Conservation (phyloP, 2,797 vertebrate species). For the Gymnocypris eckloni region DNA sequence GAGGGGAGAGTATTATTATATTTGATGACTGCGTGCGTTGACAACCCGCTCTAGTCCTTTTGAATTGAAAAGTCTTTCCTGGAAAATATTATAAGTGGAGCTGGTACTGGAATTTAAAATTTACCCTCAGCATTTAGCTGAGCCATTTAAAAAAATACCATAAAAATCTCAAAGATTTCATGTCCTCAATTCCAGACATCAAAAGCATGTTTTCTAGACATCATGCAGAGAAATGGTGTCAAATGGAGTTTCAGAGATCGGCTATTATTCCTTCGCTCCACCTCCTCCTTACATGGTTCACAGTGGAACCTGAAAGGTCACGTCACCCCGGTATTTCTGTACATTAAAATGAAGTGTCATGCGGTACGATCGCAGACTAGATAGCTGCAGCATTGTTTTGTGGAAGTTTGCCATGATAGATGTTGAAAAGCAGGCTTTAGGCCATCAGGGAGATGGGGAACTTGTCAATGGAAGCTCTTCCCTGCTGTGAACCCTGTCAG, state of each 20-base stretch:
- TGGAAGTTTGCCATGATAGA: constrained; percentile 26
- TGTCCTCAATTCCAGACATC: background rate
- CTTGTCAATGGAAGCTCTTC: constrained; percentile 43
- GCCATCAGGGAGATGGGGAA: constrained; percentile 25
- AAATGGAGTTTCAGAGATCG: background rate
- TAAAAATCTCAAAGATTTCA: background rate
- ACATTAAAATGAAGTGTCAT: constrained; percentile 37
- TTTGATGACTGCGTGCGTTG: constrained; percentile 19
- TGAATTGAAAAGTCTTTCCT: constrained; percentile 16
- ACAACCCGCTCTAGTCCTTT: constrained; percentile 11
- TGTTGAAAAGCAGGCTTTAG: constrained; percentile 42
- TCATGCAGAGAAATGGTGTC: background rate
- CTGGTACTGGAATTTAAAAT: background rate
- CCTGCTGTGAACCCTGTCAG: constrained; percentile 36
- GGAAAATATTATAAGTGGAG: constrained; percentile 23
- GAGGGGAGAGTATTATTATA: constrained; percentile 30
- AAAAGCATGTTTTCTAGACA: constrained; percentile 16
- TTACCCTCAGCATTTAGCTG: background rate
- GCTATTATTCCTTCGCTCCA: constrained; percentile 7
- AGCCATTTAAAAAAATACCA: constrained; percentile 8
- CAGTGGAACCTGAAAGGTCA: constrained; percentile 43
- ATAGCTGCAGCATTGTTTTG: constrained; percentile 24
- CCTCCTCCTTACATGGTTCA: constrained; percentile 11
- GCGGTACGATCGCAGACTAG: constrained; percentile 16
- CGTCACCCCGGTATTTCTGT: constrained; percentile 14